phyloP scores from a whole-genome alignment of 2,888 invertebrate genomes.

The Pegoplata infirma region DNA sequence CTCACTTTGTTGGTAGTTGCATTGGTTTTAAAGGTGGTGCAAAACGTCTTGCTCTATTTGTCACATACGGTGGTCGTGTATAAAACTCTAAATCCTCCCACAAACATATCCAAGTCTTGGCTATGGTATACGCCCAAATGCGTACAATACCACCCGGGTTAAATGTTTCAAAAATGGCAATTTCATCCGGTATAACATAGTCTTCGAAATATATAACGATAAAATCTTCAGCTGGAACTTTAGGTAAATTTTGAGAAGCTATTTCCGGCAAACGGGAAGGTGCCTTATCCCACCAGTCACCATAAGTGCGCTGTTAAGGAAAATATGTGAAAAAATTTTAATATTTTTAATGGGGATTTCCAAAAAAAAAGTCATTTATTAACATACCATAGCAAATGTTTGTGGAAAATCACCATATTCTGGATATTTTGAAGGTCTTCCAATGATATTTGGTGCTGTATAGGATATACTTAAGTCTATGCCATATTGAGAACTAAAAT shows the following conservation, averaged over 20 bases:
- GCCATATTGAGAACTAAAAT: conserved; percentile 94
- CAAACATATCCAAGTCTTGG: conserved; percentile 83
- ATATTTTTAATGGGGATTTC: no score
- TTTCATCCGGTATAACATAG: conserved; percentile 76
- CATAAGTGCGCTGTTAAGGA: conserved; percentile 86
- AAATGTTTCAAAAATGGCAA: conserved; percentile 90
- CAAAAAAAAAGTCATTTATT: not conserved
- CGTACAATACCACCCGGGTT: conserved; percentile 91
- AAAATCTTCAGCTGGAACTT: conserved; percentile 87
- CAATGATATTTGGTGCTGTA: conserved; percentile 90
- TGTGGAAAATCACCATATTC: conserved; percentile 94
- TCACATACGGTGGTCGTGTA: conserved; percentile 64
- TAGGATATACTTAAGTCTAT: conserved; percentile 92
- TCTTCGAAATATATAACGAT: conserved; percentile 79
- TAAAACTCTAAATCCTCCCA: conserved; percentile 83
- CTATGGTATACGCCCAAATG: conserved; percentile 84
- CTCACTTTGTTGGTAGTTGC: conserved; percentile 80
- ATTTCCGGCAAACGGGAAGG: conserved; percentile 85
- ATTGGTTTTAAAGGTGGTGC: conserved; percentile 84
- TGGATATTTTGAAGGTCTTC: conserved; percentile 91
- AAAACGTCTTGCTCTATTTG: conserved; percentile 85
- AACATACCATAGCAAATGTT: conserved; percentile 92
- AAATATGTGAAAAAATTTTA: conserved; percentile 17
- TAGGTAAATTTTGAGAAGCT: conserved; percentile 85
- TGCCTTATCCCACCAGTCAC: conserved; percentile 90